phyloP scores from a whole-genome alignment of 1,140 invertebrate genomes.

The Aphidius gifuensis region DNA sequence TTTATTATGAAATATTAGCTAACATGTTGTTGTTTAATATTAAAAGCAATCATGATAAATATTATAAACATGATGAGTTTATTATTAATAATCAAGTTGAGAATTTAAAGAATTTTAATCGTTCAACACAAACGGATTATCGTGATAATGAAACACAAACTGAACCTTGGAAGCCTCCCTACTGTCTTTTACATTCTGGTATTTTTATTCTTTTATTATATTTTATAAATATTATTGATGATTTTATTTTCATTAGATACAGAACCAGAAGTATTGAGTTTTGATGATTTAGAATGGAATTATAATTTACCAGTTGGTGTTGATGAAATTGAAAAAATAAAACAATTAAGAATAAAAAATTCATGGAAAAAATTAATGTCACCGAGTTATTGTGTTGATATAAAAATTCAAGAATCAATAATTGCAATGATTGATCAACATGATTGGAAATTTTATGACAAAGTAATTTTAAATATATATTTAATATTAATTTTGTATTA shows the following conservation, averaged over 20 bases:
- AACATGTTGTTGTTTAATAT: slow-evolving; percentile 2
- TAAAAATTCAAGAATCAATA: slow-evolving; percentile 57
- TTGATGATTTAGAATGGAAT: slow-evolving; percentile 55
- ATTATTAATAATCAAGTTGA: background rate
- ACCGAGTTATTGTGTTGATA: slow-evolving; percentile 53
- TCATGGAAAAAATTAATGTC: slow-evolving; percentile 60
- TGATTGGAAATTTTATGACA: slow-evolving; percentile 67
- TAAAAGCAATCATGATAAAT: slow-evolving; percentile 7
- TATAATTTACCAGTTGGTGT: slow-evolving; percentile 62
- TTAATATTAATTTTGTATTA: no score
- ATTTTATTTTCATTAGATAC: slow-evolving; percentile 30
- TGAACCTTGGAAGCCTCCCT: slow-evolving; percentile 69
- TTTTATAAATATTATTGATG: slow-evolving; percentile 8
- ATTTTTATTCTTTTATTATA: slow-evolving; percentile 17
- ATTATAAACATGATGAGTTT: background rate
- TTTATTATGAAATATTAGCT: no score
- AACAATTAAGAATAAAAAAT: slow-evolving; percentile 58
- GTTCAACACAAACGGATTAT: slow-evolving; percentile 67
- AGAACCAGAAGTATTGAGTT: slow-evolving; percentile 44
- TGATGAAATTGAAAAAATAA: slow-evolving; percentile 64
- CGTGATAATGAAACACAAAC: slow-evolving; percentile 77
- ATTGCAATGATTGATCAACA: slow-evolving; percentile 63
- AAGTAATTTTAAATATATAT: slow-evolving; percentile 43
- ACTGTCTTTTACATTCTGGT: slow-evolving; percentile 35
- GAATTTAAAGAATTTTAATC: slow-evolving; percentile 21